phyloP scores from a whole-genome alignment of 2,113 vertebrate genomes.

The Actinemys pallida region DNA sequence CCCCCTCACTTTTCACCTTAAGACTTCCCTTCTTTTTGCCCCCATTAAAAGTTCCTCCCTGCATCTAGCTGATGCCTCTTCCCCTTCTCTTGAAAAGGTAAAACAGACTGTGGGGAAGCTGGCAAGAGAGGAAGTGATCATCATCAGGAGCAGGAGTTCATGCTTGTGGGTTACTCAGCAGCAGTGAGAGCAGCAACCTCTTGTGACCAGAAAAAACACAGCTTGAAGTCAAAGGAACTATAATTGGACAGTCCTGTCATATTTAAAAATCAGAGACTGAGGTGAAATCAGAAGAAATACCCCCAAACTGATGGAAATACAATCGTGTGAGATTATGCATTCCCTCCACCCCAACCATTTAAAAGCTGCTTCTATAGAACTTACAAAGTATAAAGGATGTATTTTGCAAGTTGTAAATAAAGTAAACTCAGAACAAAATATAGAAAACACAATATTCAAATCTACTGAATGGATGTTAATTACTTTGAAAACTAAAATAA shows the following conservation, averaged over 20 bases:
- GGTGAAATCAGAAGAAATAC: background rate
- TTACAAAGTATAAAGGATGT: background rate
- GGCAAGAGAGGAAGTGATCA: background rate
- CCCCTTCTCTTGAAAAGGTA: background rate
- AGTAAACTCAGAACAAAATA: background rate
- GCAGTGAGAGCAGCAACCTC: background rate
- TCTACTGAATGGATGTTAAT: background rate
- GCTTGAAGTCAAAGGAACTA: background rate
- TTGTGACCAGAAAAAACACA: background rate
- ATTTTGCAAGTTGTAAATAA: background rate
- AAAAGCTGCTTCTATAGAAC: background rate
- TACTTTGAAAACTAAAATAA: constrained; percentile 13
- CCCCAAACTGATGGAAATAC: background rate
- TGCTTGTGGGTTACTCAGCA: background rate
- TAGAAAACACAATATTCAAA: background rate
- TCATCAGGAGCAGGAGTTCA: background rate
- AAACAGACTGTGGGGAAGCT: background rate
- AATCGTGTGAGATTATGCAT: background rate
- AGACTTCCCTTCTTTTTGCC: background rate
- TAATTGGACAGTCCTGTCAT: background rate
- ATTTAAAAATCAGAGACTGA: background rate
- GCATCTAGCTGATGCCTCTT: background rate
- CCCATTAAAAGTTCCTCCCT: background rate
- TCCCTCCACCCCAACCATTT: background rate
- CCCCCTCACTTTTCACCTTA: background rate